These are phyloP conservation scores for Lepisosteus osseus DNA, from an alignment of 2,113 vertebrate genomes.

Conservation along the genomic window DNA sequence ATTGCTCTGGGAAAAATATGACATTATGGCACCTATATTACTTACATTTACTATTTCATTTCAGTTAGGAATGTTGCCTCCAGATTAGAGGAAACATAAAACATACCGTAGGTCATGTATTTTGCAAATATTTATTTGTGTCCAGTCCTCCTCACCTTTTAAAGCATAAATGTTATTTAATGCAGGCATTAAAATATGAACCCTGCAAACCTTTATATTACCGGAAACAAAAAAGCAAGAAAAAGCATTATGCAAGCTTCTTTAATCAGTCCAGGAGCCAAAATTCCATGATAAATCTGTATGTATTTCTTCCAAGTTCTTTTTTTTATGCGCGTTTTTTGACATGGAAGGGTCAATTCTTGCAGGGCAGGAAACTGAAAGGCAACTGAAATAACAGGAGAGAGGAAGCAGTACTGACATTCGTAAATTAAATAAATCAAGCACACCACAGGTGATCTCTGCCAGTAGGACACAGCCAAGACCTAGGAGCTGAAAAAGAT, in stretches of 20 bases:
- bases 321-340: slow-evolving; percentile 10
- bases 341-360: slow-evolving; percentile 22
- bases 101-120: too few species aligned
- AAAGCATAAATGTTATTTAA: neutral
- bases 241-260: slow-evolving; percentile 2
- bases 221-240: neutral
- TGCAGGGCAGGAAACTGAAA: slow-evolving; percentile 35
- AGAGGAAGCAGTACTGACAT: slow-evolving; percentile 32
- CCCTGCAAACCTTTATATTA: neutral
- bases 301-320: slow-evolving; percentile 9
- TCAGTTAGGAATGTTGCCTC: too few species aligned
- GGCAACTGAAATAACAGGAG: slow-evolving; percentile 44
- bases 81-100: too few species aligned
- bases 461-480: slow-evolving; percentile 1
- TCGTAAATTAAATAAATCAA: slow-evolving; percentile 26
- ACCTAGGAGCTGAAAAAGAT: neutral
- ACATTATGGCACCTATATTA: too few species aligned
- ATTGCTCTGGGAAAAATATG: too few species aligned
- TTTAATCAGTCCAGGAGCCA: neutral
- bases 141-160: neutral
- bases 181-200: neutral
- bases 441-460: slow-evolving; percentile 18
- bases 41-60: too few species aligned
- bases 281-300: slow-evolving; percentile 7
- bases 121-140: too few species aligned